Conservation (phyloP, 2,888 invertebrate species). For the Plusia festucae region DNA sequence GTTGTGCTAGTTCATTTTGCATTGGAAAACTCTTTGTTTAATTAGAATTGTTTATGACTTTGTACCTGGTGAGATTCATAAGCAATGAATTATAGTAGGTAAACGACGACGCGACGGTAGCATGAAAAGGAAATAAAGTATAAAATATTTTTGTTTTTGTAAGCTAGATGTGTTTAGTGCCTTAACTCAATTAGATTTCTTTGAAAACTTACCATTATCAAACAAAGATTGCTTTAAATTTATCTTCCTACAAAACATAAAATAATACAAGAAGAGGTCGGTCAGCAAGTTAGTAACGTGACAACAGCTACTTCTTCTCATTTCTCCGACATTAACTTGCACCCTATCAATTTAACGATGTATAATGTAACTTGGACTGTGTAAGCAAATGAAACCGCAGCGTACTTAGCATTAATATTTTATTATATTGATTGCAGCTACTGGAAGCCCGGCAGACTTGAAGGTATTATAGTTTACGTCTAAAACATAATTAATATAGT, state of each 20-base stretch:
- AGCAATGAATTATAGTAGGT: too few species aligned
- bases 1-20: constrained; percentile 25
- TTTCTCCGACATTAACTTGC: neutral
- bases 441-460: neutral
- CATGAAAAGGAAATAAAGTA: too few species aligned
- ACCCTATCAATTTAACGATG: neutral
- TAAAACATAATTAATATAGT: constrained; percentile 1
- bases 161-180: too few species aligned
- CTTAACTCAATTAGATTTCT: too few species aligned
- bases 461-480: neutral
- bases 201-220: too few species aligned
- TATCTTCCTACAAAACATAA: neutral
- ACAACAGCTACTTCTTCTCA: neutral
- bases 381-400: neutral
- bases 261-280: neutral
- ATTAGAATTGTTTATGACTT: constrained; percentile 1
- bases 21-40: constrained; percentile 22
- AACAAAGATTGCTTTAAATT: too few species aligned
- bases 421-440: constrained; percentile 1
- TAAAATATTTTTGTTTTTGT: too few species aligned
- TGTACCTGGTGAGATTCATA: neutral
- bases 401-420: neutral
- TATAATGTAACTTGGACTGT: neutral
- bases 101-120: too few species aligned
- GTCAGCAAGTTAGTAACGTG: neutral